Evolutionary conservation across 2,113 vertebrate genomes (phyloP).

Genomic region (Pluvianellus socialis): DNA sequence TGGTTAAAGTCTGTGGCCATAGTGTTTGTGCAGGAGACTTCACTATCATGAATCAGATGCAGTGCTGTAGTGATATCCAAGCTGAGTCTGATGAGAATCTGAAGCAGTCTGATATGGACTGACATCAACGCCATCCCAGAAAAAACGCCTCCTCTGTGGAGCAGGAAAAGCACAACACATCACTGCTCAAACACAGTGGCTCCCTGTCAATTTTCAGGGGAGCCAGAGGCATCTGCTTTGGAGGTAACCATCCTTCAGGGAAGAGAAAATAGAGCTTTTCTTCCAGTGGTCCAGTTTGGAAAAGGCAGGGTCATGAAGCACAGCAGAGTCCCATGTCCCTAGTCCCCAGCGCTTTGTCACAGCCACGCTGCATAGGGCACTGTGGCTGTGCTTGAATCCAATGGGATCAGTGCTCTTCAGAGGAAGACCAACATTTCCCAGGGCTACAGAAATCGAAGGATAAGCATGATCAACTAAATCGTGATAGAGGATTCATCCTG

Average conservation of each 20-base stretch:
- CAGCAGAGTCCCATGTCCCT: background rate
- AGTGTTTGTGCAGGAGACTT: background rate
- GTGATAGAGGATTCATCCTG: background rate
- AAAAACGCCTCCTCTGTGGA: background rate
- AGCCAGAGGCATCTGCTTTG: background rate
- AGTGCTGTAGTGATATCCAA: background rate
- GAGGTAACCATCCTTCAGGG: background rate
- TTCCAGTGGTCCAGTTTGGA: background rate
- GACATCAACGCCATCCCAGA: background rate
- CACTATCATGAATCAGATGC: background rate
- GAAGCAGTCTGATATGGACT: background rate
- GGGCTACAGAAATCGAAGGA: background rate
- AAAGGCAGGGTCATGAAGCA: background rate
- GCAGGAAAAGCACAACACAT: background rate
- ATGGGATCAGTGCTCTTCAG: background rate
- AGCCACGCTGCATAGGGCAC: background rate
- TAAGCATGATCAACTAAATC: background rate
- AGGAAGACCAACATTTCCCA: background rate
- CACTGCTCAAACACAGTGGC: background rate
- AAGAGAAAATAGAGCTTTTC: background rate
- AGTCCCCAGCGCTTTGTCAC: accelerated
- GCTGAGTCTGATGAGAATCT: background rate
- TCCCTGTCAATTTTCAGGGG: background rate
- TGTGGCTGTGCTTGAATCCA: background rate
- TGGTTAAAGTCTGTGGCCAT: background rate